A percentile compares a stretch with the other conserved stretches of the same genome.
Conservation (phyloP, 2,888 invertebrate genomes). For the Epirrita christyi region DNA sequence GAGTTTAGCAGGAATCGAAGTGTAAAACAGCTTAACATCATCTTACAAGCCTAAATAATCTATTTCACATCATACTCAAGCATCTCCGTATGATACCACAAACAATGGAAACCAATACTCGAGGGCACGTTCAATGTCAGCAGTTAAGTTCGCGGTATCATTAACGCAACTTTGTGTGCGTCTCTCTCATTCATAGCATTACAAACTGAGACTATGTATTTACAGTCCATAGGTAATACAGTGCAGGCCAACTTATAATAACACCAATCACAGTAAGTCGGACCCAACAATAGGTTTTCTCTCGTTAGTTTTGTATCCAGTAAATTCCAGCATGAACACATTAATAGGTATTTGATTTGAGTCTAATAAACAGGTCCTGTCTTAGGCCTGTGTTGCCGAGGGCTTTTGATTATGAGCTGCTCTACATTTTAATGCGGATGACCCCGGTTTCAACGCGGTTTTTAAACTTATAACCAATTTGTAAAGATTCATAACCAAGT, state of each 20-base stretch:
- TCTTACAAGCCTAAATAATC: neutral
- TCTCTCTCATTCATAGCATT: slow-evolving; percentile 19
- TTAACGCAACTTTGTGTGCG: slow-evolving; percentile 27
- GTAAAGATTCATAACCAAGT: neutral
- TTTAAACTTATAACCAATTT: slow-evolving; percentile 1
- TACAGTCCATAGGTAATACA: neutral
- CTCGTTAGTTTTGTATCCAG: too few species aligned
- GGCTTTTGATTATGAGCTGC: too few species aligned
- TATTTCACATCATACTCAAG: neutral
- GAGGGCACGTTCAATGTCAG: slow-evolving; percentile 40
- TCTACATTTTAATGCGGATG: too few species aligned
- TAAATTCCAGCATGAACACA: too few species aligned
- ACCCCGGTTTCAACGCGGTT: too few species aligned
- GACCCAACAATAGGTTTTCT: too few species aligned
- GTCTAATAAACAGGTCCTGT: too few species aligned
- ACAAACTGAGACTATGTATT: neutral
- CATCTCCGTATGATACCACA: slow-evolving; percentile 16
- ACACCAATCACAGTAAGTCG: too few species aligned
- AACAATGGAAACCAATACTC: slow-evolving; percentile 63
- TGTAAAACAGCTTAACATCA: neutral
- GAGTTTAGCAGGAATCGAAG: neutral
- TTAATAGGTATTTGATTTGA: too few species aligned
- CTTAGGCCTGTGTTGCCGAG: too few species aligned
- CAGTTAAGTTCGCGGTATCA: slow-evolving; percentile 30
- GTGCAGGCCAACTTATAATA: neutral